Base-by-base conservation (phyloP, 2,888 invertebrate genomes). In the Macropis europaea region DNA sequence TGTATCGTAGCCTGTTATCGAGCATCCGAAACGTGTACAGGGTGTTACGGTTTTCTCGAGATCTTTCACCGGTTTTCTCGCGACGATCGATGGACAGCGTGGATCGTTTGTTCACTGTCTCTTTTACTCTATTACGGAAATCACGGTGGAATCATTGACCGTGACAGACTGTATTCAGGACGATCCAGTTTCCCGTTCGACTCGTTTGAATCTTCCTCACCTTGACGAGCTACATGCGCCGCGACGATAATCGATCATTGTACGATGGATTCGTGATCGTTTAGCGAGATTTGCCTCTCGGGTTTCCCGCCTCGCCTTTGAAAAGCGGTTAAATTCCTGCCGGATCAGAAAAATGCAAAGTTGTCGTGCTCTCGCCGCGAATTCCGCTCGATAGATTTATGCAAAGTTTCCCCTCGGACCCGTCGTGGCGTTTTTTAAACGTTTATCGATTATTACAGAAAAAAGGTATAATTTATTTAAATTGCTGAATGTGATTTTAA, bases 61-160 rank as follows among this genome's bases (percentile, higher is more conserved):
- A 50, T 50, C 59, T 54, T 59, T 54, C 71, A 56, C 59, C 75
- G 42, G 43, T 42, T 63, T 52, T 19, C 38, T 42, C 62, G 34
- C 50, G 78, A 56, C 61, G 59, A 54, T 68, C 64, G 76, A 69
- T 59, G 63, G 61, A 68, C 72, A 72, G 54, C 52, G 47, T 24
- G 48, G 61, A 69, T 73, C 70, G 70, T 77, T 77, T 77, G 77
- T 77, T 50, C 74, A 32, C 61, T 40, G 68, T 64, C 61, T 74
- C n/a, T n/a, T n/a, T 66, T 40, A 61, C 57, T 76, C 70, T 40
- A 73, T 73, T 73, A 66, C 67, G 73, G 79, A 64, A 76, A 76
- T 76, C 76, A 70, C 66, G 60, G 40, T 50, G 64, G 76, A 79
- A 79, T 76, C 79, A 50, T 73, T 68, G 76, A 76, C 79, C 79